phyloP scores from a whole-genome alignment of 2,113 vertebrate species.

The Neomonachus schauinslandi region DNA sequence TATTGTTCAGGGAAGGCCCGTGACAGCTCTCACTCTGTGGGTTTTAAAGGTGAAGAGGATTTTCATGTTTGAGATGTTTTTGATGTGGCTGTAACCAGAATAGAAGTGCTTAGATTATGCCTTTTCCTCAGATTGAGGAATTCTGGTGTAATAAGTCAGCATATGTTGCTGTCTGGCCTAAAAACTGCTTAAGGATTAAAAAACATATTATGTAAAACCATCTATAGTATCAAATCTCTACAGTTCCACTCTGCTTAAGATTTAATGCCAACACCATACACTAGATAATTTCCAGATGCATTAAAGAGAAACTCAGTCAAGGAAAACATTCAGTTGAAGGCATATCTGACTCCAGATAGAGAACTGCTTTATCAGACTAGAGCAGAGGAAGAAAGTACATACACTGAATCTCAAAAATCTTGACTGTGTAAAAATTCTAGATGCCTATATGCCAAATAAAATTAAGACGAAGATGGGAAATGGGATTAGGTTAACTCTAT shows the following conservation, averaged over 20 bases:
- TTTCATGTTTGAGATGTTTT: background rate
- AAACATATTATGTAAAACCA: slow-evolving; percentile 54
- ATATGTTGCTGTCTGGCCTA: slow-evolving; percentile 47
- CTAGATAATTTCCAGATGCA: slow-evolving; percentile 6
- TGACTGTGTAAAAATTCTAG: background rate
- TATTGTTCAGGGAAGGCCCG: background rate
- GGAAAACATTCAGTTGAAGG: background rate
- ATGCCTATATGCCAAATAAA: background rate
- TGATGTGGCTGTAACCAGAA: slow-evolving; percentile 31
- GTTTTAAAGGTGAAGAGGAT: slow-evolving; percentile 57
- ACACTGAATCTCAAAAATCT: background rate
- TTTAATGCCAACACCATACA: background rate
- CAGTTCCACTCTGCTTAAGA: background rate
- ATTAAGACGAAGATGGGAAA: background rate
- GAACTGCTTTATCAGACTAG: background rate
- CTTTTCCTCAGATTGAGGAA: slow-evolving; percentile 55
- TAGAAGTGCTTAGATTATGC: slow-evolving; percentile 55
- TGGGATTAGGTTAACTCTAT: background rate
- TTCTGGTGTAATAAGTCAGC: slow-evolving; percentile 67
- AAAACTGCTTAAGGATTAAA: slow-evolving; percentile 59
- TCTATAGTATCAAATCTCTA: slow-evolving; percentile 43
- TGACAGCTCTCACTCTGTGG: background rate
- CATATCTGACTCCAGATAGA: background rate
- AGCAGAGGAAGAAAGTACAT: background rate
- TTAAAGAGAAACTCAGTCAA: background rate